A percentile compares a stretch with the other conserved stretches of the same genome.
Conservation (phyloP, 2,113 vertebrate genomes). For the Ranitomeya variabilis region DNA sequence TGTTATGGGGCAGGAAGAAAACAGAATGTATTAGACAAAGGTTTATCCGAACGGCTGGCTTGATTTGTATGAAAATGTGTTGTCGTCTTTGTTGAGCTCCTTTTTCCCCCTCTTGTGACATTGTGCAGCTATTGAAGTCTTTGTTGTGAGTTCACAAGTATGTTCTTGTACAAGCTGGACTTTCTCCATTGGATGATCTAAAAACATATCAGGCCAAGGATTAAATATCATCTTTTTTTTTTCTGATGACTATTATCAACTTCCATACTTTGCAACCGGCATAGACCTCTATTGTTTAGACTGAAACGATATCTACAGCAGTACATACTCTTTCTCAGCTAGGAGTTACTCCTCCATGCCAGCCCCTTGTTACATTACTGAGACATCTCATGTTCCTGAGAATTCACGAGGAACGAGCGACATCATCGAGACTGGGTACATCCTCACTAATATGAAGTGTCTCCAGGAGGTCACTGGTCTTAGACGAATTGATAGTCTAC, state of each 20-base stretch:
- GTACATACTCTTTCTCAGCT: not conserved
- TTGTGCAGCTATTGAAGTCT: not conserved
- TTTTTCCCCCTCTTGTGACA: not conserved
- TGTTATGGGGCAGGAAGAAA: constrained; percentile 23
- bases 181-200: not conserved
- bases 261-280: not conserved
- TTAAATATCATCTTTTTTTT: not conserved
- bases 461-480: too few species aligned
- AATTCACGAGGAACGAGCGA: not conserved
- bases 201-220: not conserved
- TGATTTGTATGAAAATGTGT: constrained; percentile 17
- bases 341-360: not conserved
- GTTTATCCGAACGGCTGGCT: not conserved
- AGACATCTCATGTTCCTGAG: not conserved
- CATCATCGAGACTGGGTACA: too few species aligned
- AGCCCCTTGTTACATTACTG: too few species aligned
- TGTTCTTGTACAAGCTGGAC: not conserved
- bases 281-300: not conserved
- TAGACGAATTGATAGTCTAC: too few species aligned
- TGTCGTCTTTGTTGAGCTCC: not conserved
- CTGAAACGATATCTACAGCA: not conserved
- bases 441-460: too few species aligned
- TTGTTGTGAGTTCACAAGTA: not conserved
- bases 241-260: not conserved
- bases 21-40: not conserved